A percentile compares a stretch with the other conserved stretches of the same genome.
Conservation (phyloP, 2,888 invertebrate species). For the Panzeria rudis region DNA sequence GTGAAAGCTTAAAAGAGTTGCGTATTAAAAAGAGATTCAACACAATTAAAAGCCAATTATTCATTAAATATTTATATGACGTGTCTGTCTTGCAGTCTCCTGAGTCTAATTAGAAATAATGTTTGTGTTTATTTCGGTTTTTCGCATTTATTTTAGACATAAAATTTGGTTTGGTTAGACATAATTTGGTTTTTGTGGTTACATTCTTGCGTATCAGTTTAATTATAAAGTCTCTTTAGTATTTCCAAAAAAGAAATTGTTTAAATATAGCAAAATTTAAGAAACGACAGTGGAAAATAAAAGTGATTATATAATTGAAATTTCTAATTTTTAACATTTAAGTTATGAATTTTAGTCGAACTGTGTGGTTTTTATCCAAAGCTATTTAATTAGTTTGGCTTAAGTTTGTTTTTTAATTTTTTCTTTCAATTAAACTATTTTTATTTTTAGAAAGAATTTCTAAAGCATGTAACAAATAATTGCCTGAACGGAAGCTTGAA, state of each 20-base stretch:
- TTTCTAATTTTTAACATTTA: neutral
- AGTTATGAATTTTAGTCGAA: too few species aligned
- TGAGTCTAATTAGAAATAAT: neutral
- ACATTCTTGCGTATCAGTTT: neutral
- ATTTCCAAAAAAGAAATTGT: neutral
- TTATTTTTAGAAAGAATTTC: too few species aligned
- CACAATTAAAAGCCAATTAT: conserved; percentile 9
- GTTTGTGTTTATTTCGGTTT: neutral
- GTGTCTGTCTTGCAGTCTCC: neutral
- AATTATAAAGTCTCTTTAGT: neutral
- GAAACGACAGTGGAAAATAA: neutral
- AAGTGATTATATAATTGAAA: neutral
- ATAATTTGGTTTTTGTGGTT: neutral
- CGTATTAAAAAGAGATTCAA: neutral
- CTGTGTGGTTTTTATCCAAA: too few species aligned
- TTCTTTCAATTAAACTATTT: too few species aligned
- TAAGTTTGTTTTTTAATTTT: too few species aligned
- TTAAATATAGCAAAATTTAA: neutral
- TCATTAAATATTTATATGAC: neutral
- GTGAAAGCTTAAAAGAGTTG: neutral
- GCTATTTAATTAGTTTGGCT: too few species aligned
- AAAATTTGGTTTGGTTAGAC: neutral
- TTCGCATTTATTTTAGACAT: neutral
- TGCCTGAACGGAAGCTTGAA: too few species aligned
- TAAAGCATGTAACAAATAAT: too few species aligned